phyloP scores from a whole-genome alignment of 2,113 vertebrate species.

The Plecturocebus donacophilus region DNA sequence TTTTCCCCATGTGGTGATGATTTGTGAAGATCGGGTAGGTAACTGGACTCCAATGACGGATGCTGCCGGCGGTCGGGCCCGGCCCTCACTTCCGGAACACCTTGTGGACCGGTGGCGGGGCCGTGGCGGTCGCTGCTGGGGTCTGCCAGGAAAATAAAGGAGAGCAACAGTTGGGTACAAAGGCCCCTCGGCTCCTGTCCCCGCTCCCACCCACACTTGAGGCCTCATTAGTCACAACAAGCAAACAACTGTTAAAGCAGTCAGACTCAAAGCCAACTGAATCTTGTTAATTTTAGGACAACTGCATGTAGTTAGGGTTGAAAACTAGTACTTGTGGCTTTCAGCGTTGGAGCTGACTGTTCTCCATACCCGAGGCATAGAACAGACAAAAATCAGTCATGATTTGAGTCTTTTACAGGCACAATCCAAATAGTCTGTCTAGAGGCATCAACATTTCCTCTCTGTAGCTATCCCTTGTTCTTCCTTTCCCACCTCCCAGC shows the following conservation, averaged over 20 bases:
- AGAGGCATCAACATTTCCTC: neutral
- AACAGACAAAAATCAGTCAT: neutral
- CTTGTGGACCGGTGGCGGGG: conserved; percentile 93
- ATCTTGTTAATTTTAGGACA: conserved; percentile 79
- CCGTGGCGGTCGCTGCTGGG: conserved; percentile 90
- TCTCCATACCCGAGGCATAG: neutral
- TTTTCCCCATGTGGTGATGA: conserved; percentile 93
- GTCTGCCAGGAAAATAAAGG: conserved; percentile 90
- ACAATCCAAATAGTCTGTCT: neutral
- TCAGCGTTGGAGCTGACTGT: conserved; percentile 56
- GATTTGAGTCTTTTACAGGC: neutral
- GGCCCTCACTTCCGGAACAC: conserved; percentile 95
- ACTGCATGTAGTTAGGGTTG: conserved; percentile 74
- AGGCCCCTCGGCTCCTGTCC: conserved; percentile 60
- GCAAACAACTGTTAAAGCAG: conserved; percentile 85
- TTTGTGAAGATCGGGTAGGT: conserved; percentile 93
- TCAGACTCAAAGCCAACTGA: conserved; percentile 80
- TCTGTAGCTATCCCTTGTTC: too few relatives aligned
- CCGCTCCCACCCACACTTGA: conserved; percentile 71
- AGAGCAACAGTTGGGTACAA: conserved; percentile 84
- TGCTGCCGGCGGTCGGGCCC: conserved; percentile 87
- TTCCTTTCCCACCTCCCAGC: neutral
- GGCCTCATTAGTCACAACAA: conserved; percentile 86
- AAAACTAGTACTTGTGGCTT: conserved; percentile 77
- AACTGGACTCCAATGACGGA: conserved; percentile 91